A percentile compares a stretch with the other conserved stretches of the same genome.
phyloP scores from a whole-genome alignment of 2,797 vertebrate genomes.

The Myioborus melanocephalus region DNA sequence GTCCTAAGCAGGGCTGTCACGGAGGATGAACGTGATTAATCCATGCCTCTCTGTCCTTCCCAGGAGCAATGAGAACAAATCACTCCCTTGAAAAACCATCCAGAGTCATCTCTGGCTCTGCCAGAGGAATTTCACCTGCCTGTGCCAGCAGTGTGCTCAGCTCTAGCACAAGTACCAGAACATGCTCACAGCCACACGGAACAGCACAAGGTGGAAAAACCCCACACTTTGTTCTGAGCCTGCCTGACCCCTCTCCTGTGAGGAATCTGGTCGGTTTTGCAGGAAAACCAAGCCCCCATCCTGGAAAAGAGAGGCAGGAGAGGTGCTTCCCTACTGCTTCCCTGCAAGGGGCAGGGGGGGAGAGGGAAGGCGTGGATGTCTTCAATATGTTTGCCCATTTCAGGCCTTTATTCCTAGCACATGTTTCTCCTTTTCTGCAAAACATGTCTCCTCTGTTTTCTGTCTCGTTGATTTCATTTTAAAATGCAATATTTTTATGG shows the following conservation, averaged over 20 bases:
- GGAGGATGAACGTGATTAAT: background rate
- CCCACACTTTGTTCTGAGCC: background rate
- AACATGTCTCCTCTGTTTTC: slow-evolving; percentile 68
- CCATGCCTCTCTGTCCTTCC: background rate
- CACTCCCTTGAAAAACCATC: background rate
- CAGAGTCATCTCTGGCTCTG: background rate
- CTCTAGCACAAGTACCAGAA: background rate
- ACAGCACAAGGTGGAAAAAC: background rate
- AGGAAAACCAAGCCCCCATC: background rate
- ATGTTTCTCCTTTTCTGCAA: slow-evolving; percentile 69
- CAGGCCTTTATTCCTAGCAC: slow-evolving; percentile 59
- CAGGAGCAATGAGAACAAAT: background rate
- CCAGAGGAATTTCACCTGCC: slow-evolving; percentile 40
- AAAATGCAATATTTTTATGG: slow-evolving; percentile 65
- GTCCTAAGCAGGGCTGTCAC: background rate
- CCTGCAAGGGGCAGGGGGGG: background rate
- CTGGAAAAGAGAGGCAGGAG: background rate
- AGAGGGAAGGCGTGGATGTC: background rate
- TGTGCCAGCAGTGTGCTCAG: background rate
- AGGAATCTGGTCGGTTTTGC: background rate
- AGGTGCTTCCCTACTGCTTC: background rate
- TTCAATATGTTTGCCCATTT: slow-evolving; percentile 62
- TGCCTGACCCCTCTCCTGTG: background rate
- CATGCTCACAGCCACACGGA: background rate
- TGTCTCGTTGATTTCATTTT: slow-evolving; percentile 71